Percentiles rank a stretch among this genome's conserved stretches.
phyloP scores from a whole-genome alignment of 1,140 invertebrate species.

The Drosophila seguyi region DNA sequence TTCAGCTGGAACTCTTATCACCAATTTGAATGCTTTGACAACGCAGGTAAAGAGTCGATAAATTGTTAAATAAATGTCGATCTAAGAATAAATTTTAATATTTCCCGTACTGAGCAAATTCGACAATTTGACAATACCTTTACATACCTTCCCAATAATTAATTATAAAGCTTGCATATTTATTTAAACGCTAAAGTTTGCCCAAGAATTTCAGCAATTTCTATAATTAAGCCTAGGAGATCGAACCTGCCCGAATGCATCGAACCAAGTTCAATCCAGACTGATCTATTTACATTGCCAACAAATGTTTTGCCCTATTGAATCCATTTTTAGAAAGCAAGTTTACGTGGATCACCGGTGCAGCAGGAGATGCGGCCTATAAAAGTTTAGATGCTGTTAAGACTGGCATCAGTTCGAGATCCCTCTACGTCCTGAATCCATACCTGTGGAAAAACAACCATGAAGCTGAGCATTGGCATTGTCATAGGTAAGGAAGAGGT shows the following conservation, averaged over 20 bases:
- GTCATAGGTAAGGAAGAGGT: background rate
- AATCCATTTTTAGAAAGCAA: conserved; percentile 9
- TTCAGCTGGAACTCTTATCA: background rate
- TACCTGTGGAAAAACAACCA: background rate
- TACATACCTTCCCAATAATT: background rate
- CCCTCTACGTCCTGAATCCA: no score
- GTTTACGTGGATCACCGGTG: background rate
- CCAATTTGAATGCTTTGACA: background rate
- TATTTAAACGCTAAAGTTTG: background rate
- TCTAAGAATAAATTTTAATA: background rate
- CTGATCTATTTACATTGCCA: background rate
- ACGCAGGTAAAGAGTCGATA: background rate
- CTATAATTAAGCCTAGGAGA: background rate
- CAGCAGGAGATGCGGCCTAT: background rate
- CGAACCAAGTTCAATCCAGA: background rate
- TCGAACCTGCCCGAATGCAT: conserved; percentile 3
- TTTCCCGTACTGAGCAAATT: background rate
- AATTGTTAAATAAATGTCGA: background rate
- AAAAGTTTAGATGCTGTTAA: background rate
- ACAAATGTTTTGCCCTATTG: conserved; percentile 1
- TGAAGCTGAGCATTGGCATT: conserved; percentile 17
- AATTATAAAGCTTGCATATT: background rate
- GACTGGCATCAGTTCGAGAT: conserved; percentile 4
- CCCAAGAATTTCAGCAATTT: background rate
- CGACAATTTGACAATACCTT: background rate